Evolutionary conservation across 2,113 vertebrate genomes (phyloP).

Genomic region (Ptilorrhoa leucosticta): DNA sequence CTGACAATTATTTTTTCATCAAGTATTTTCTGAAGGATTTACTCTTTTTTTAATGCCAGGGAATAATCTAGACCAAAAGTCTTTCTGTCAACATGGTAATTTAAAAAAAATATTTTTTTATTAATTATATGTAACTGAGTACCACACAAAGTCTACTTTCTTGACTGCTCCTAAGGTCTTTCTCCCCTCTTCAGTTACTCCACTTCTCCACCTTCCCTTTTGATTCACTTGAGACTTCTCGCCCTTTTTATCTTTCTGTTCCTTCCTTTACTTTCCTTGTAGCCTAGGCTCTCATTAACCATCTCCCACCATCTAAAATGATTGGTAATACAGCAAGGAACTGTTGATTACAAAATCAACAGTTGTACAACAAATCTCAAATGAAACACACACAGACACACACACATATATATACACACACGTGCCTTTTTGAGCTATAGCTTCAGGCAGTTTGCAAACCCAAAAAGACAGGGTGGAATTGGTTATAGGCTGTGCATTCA

Average conservation of each 20-base stretch:
- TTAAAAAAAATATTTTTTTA: background rate
- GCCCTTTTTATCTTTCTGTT: background rate
- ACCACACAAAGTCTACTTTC: background rate
- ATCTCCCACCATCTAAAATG: background rate
- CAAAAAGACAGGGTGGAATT: background rate
- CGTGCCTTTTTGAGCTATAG: background rate
- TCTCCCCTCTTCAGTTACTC: background rate
- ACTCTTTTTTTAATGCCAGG: background rate
- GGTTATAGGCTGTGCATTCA: background rate
- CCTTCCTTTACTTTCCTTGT: background rate
- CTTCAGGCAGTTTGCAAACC: conserved; percentile 2
- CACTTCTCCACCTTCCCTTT: background rate
- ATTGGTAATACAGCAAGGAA: background rate
- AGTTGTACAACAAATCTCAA: background rate
- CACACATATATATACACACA: background rate
- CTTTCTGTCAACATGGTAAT: background rate
- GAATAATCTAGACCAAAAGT: background rate
- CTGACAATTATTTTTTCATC: background rate
- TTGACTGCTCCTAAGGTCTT: background rate
- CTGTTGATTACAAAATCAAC: background rate
- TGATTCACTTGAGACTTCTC: background rate
- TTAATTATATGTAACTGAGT: background rate
- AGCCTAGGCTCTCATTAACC: background rate
- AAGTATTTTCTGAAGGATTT: background rate
- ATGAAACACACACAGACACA: background rate